A percentile compares a stretch with the other conserved stretches of the same genome.
These are phyloP conservation scores for Serilophus lunatus DNA, from an alignment of 2,113 vertebrate genomes.

Conservation along the genomic window DNA sequence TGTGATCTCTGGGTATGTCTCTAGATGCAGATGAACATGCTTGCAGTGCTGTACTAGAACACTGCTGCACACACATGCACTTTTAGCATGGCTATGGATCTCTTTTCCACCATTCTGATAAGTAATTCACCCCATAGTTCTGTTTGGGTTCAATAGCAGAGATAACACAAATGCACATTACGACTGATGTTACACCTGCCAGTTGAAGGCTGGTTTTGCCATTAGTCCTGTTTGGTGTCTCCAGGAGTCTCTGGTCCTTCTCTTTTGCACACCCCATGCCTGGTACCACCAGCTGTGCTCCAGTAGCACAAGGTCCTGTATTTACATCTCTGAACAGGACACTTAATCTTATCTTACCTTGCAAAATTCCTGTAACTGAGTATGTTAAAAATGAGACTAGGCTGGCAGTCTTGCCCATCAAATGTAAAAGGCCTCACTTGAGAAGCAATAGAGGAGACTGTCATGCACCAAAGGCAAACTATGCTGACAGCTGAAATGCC, in stretches of 20 bases:
- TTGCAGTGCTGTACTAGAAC: background rate
- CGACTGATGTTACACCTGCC: rapidly evolving
- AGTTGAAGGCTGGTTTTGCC: background rate
- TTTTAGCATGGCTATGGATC: background rate
- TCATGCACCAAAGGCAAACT: background rate
- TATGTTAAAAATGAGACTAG: background rate
- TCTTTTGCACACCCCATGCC: background rate
- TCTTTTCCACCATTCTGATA: background rate
- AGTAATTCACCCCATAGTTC: background rate
- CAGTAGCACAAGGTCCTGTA: rapidly evolving
- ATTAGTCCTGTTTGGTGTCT: background rate
- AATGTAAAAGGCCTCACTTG: background rate
- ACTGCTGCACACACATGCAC: background rate
- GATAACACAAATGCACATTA: background rate
- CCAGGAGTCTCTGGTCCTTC: background rate
- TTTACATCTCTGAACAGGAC: background rate
- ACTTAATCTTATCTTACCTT: background rate
- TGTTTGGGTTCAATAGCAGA: background rate
- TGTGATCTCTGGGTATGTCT: background rate
- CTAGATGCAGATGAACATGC: background rate
- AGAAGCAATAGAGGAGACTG: background rate
- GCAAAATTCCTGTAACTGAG: background rate
- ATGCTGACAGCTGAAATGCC: background rate
- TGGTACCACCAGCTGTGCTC: background rate
- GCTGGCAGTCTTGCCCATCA: background rate